phyloP scores from a whole-genome alignment of 2,797 vertebrate species.

The Etheostoma nigrum region DNA sequence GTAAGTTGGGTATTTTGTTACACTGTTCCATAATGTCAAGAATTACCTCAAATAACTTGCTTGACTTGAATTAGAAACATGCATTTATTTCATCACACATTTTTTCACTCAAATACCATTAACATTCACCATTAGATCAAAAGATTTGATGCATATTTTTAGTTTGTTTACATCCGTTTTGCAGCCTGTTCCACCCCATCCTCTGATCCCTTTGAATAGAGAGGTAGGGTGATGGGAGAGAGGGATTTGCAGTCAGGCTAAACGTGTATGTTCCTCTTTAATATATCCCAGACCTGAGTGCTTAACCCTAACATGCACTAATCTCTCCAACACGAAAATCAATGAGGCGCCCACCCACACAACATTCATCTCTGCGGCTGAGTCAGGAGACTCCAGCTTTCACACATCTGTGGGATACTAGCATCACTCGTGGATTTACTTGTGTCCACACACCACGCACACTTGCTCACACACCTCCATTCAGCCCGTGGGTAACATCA shows the following conservation, averaged over 20 bases:
- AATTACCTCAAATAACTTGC: slow-evolving; percentile 18
- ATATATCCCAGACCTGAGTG: slow-evolving; percentile 63
- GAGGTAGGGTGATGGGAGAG: slow-evolving; percentile 1
- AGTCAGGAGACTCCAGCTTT: slow-evolving; percentile 61
- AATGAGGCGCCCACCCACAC: slow-evolving; percentile 75
- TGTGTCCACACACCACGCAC: slow-evolving; percentile 51
- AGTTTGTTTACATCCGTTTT: slow-evolving; percentile 35
- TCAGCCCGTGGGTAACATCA: slow-evolving; percentile 39
- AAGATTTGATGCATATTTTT: slow-evolving; percentile 21
- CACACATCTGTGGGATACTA: slow-evolving; percentile 75
- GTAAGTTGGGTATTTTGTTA: slow-evolving; percentile 8
- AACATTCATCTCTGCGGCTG: slow-evolving; percentile 58
- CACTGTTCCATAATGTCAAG: neutral
- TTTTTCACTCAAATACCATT: slow-evolving; percentile 12
- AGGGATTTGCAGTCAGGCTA: slow-evolving; percentile 38
- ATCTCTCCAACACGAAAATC: slow-evolving; percentile 80
- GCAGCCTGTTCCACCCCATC: slow-evolving; percentile 23
- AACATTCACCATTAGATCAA: slow-evolving; percentile 35
- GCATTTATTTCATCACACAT: slow-evolving; percentile 13
- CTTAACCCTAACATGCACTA: slow-evolving; percentile 69
- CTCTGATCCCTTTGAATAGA: slow-evolving; percentile 50
- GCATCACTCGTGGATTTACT: slow-evolving; percentile 70
- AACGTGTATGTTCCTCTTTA: slow-evolving; percentile 63
- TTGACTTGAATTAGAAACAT: slow-evolving; percentile 28
- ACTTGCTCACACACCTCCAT: slow-evolving; percentile 41